Percentiles rank a stretch among this genome's conserved stretches.
Evolutionary conservation across 2,113 vertebrate genomes (phyloP).

Genomic region (Ceyx melanurus): DNA sequence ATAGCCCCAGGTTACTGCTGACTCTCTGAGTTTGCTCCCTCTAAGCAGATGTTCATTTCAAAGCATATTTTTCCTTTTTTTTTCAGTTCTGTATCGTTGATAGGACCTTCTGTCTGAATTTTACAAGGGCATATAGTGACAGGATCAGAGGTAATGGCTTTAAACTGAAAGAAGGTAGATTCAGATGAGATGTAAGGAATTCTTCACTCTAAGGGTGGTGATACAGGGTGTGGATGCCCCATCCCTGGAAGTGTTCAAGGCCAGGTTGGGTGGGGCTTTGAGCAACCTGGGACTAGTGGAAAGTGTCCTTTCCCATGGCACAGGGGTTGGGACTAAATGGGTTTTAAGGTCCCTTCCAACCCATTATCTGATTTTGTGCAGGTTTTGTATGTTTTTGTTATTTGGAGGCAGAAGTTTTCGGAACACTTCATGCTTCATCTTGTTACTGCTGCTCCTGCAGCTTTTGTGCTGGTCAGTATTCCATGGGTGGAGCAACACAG

Average conservation of each 20-base stretch:
- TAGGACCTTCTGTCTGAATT: background rate
- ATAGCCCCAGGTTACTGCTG: background rate
- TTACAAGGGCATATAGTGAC: background rate
- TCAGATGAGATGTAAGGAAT: background rate
- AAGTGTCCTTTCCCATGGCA: background rate
- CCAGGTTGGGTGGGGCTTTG: background rate
- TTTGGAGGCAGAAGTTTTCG: background rate
- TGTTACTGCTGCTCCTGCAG: background rate
- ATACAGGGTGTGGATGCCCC: background rate
- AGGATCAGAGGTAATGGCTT: background rate
- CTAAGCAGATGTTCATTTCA: background rate
- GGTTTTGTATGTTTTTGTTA: rapidly evolving
- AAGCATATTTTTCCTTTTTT: background rate
- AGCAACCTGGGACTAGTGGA: background rate
- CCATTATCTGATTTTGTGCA: background rate
- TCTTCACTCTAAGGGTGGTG: background rate
- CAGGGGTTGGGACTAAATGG: no score
- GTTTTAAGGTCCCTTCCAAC: background rate
- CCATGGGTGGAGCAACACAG: background rate
- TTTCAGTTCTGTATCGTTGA: background rate
- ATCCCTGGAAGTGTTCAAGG: background rate
- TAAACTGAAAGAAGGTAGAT: background rate
- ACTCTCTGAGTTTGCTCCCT: background rate
- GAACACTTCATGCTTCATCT: background rate
- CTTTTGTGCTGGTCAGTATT: background rate